phyloP scores from a whole-genome alignment of 2,888 invertebrate genomes.

The Byasa hedistus region DNA sequence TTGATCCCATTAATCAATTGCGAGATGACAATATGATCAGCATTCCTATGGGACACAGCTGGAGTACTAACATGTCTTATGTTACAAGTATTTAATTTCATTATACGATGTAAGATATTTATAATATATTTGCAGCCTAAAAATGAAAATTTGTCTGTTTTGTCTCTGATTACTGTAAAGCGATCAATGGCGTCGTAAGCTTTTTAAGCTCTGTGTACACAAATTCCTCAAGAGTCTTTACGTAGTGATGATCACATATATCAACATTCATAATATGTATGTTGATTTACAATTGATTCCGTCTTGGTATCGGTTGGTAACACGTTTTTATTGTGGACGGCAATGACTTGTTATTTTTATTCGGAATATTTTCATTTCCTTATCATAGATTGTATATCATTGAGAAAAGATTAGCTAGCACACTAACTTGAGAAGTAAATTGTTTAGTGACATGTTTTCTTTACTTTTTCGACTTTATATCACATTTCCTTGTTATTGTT shows the following conservation, averaged over 20 bases:
- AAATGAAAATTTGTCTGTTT: too few species aligned
- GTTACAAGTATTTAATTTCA: too few species aligned
- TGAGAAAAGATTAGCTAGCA: background rate
- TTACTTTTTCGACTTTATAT: background rate
- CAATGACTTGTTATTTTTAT: slow-evolving; percentile 3
- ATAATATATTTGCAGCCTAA: too few species aligned
- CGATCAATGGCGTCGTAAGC: background rate
- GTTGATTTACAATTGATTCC: background rate
- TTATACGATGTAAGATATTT: too few species aligned
- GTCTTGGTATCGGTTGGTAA: background rate
- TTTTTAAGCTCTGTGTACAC: background rate
- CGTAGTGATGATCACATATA: background rate
- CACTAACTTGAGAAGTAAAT: background rate
- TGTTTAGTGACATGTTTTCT: background rate
- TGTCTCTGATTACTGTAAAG: too few species aligned
- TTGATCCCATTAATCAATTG: too few species aligned
- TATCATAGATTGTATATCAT: background rate
- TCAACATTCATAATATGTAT: too few species aligned
- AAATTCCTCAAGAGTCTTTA: background rate
- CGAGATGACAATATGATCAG: too few species aligned
- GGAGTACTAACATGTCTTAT: too few species aligned
- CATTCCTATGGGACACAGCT: too few species aligned
- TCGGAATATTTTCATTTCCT: background rate
- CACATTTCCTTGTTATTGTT: background rate
- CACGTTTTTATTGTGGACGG: background rate